These are phyloP conservation scores for Perithous albicinctus DNA, from an alignment of 2,888 invertebrate species.

Conservation along the genomic window DNA sequence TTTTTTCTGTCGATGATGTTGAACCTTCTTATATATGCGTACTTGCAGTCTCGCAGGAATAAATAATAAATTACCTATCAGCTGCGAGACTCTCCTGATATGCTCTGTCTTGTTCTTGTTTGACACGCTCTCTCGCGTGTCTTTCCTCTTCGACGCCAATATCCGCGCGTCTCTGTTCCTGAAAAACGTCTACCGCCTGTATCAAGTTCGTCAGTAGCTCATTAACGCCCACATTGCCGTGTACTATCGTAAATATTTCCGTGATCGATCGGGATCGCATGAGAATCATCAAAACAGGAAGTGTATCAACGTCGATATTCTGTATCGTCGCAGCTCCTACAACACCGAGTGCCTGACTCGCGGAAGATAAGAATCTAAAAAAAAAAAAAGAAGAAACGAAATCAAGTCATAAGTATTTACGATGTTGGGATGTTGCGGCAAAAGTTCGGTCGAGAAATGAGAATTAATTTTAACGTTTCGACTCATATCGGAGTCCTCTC, in stretches of 20 bases:
- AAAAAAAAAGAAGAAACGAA: conserved; percentile 57
- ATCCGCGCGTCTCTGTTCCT: conserved; percentile 90
- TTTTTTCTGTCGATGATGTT: too few species aligned
- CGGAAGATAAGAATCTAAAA: conserved; percentile 90
- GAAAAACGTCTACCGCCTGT: conserved; percentile 94
- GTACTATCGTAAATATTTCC: conserved; percentile 95
- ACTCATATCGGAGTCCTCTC: too few species aligned
- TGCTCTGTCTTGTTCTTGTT: conserved; percentile 97
- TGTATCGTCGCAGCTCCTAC: conserved; percentile 94
- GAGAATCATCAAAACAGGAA: conserved; percentile 95
- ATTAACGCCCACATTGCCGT: conserved; percentile 95
- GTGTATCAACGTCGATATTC: conserved; percentile 93
- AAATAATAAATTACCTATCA: conserved; percentile 87
- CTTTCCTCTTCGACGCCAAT: conserved; percentile 95
- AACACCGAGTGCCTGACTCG: conserved; percentile 91
- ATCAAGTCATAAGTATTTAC: too few species aligned
- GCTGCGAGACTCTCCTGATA: conserved; percentile 95
- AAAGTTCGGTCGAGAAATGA: too few species aligned
- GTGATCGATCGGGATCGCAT: conserved; percentile 95
- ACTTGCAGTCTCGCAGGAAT: background rate
- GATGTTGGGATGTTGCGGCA: too few species aligned
- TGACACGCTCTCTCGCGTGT: conserved; percentile 94
- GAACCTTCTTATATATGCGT: too few species aligned
- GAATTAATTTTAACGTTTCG: too few species aligned
- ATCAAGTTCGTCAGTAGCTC: conserved; percentile 95